Evolutionary conservation across 2,113 vertebrate genomes (phyloP), one percentile per base, ranked within the genome.

Genomic region (Gymnarchus niloticus): DNA sequence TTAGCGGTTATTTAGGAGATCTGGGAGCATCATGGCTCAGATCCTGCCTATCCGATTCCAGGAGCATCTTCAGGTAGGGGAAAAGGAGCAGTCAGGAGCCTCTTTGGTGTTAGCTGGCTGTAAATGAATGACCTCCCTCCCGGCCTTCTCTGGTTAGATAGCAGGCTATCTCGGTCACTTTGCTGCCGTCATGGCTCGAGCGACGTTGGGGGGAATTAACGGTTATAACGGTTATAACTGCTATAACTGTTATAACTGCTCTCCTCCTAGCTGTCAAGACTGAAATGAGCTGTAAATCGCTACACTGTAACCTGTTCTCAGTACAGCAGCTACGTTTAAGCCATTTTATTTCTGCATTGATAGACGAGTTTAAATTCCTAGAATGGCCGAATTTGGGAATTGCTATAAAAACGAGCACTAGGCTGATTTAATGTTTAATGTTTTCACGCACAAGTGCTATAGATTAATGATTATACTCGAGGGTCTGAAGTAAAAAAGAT

Each of bases 11-110:
- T 89, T 92, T 93, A 92, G 92, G 88, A 88, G 88, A 88, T 88
- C 88, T 91, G 89, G 90, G 90, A 93, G 91, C 93, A 89, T 91
- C 94, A 98, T 99, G 98, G 96, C 98, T 90, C 98, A 99, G 88
- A 99, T 99, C 85, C 93, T 99, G 81, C 98, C 98, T 69, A 99
- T 99, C 92, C 98, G 98, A 91, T 99, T 99, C 93, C 98, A 99
- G 95, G 97, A 97, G 96, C 96, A 97, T 83, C 94, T 98, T 90
- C 96, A 97, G 95, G 94, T 96, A 93, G 2, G 33, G 14, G 49
- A 6, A 12, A 2, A 0, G n/a, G 33, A n/a, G 8, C 21, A 81
- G 5, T 33, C n/a, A 49, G 48, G n/a, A 52, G 80, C 23, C 7
- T 28, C 10, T 81, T n/a, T 28, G 49, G 78, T 81, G 7, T 48